Evolutionary conservation across 2,888 invertebrate species (phyloP), one percentile per base, ranked within the genome.

Genomic region (Melieria picta): DNA sequence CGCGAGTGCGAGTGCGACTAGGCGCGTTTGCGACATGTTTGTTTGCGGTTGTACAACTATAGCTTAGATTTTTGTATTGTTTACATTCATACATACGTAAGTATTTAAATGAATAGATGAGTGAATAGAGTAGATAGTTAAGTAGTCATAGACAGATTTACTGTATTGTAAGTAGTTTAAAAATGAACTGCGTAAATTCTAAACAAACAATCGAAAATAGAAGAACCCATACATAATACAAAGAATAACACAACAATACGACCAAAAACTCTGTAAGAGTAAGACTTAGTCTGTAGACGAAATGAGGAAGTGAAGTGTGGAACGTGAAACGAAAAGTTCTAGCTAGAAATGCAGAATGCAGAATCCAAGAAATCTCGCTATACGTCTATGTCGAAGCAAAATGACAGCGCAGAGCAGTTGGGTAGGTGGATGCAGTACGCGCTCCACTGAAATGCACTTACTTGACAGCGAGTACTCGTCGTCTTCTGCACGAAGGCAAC

Each of bases 391-490:
- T 30, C 30, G 11, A 52, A 52, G 52, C 52, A 52, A 57, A 63
- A 42, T 69, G 11, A 45, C 47, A 57, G 4, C 13, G 52, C 11
- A 52, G 52, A 52, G 13, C 6, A n/a, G 4, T 11, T 52, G 13
- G 11, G 52, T 52, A 52, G 13, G 10, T 48, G 16, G 10, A 62
- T 62, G 10, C 30, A 30, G 4, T 47, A 13, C 16, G 46, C 16
- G 47, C 47, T 11, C 9, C n/a, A 52, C 56, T 42, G 46, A 63
- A 46, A 68, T 81, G 79, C 87, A 90, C 90, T 90, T 90, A 90
- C 90, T 90, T 90, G 90, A 83, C 85, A 89, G 88, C 84, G 89
- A 88, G 89, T 88, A 89, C 88, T 90, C 90, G 88, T 90, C 90
- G 88, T 89, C 90, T 90, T 84, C 84, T 84, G 30, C 30, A 30